Evolutionary conservation across 2,113 vertebrate genomes (phyloP), one percentile per base, ranked within the genome.

Genomic region (Phaethon lepturus): DNA sequence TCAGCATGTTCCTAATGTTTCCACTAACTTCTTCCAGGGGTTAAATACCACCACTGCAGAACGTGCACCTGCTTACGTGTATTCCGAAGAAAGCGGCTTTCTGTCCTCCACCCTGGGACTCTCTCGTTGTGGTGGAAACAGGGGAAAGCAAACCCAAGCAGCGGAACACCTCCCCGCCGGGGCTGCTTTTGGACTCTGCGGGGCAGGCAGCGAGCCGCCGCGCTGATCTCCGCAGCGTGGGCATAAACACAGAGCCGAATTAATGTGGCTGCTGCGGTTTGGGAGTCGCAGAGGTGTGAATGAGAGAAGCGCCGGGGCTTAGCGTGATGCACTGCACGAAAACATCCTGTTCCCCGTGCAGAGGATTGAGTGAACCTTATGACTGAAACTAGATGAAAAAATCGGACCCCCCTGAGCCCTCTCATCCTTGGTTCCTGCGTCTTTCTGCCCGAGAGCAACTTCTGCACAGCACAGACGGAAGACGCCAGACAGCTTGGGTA

Each of bases 261-360:
- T 14, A 26, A n/a, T 11, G 40, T 2, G 40, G 7, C 55, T 64
- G 38, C 55, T 42, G 84, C 11, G 29, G n/a, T 49, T 49, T 53
- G 68, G 45, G 73, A 67, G 31, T 6, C 2, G 2, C 25, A 22
- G 68, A 0, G 1, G 31, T 6, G 45, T 12, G 44, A 59, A 13
- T 0, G 0, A 55, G 22, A 33, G 38, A 18, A 22, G 40, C 0
- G 0, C 13, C 13, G 25, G 62, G n/a, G 40, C 38, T 75, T 5
- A 4, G 45, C 1, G 1, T 6, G 63, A 19, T 47, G 25, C 47
- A 6, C 3, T 22, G 20, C n/a, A 11, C 20, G 86, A 45, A 42
- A 86, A 49, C n/a, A 49, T 10, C 67, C n/a, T 29, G 2, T n/a
- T 52, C n/a, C 47, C n/a, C 2, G 20, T 15, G 75, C 4, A n/a